phyloP scores from a whole-genome alignment of 2,888 invertebrate species.

The Agonopterix subpropinquella region DNA sequence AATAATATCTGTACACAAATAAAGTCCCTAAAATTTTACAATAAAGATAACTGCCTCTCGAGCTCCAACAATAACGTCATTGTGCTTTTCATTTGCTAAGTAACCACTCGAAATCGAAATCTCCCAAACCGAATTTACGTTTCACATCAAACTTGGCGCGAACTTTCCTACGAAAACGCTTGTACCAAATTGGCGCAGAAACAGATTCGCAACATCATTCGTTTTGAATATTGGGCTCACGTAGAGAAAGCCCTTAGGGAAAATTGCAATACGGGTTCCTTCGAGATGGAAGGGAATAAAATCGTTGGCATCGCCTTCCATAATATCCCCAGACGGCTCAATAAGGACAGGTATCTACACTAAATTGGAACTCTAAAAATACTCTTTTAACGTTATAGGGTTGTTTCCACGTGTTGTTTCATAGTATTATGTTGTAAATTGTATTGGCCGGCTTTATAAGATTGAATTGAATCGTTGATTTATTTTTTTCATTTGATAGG shows the following conservation, averaged over 20 bases:
- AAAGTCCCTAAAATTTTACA: neutral
- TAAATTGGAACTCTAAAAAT: conserved; percentile 58
- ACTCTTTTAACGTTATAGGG: conserved; percentile 18
- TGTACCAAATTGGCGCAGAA: conserved; percentile 45
- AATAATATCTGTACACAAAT: too few species aligned
- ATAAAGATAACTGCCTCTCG: neutral
- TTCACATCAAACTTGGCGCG: conserved; percentile 40
- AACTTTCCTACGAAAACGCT: conserved; percentile 38
- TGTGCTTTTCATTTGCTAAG: conserved; percentile 7
- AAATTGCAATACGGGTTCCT: conserved; percentile 47
- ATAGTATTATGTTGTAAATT: conserved; percentile 32
- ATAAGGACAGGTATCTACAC: conserved; percentile 50
- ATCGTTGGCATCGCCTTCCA: conserved; percentile 50
- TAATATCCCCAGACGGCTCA: conserved; percentile 57
- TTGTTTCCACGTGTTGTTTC: conserved; percentile 13
- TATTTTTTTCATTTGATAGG: neutral
- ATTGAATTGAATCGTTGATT: conserved; percentile 2
- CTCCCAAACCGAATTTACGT: conserved; percentile 43
- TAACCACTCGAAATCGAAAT: conserved; percentile 47
- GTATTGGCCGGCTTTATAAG: conserved; percentile 2
- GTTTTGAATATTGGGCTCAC: conserved; percentile 68
- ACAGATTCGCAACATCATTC: conserved; percentile 65
- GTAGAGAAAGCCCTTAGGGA: conserved; percentile 60
- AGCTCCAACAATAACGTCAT: neutral
- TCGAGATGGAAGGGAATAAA: conserved; percentile 54